Base-by-base conservation (phyloP, 2,797 vertebrate genomes). In the Cephalopachus bancanus region DNA sequence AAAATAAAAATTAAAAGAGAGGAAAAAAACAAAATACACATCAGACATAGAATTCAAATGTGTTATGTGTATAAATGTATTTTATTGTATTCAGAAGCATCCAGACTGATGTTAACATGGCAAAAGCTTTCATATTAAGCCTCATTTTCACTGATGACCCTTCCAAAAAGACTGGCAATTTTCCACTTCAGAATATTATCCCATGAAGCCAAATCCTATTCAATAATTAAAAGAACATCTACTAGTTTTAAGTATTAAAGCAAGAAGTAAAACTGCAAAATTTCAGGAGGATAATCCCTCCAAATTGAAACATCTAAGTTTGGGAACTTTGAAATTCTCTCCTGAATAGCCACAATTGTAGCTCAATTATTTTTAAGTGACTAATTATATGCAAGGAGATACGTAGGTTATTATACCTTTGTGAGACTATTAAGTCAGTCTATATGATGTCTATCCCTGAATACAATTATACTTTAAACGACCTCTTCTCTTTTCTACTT, bases 101-200 rank as follows among this genome's bases (percentile, higher is more conserved):
- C 95, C 75, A 85, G 24, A 17, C 24, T 90, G 22, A 81, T 81
- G 57, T 85, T 84, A 91, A 91, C 12, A 60, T 37, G 88, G 57
- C 81, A 95, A 83, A 93, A 67, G 62, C 67, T 88, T 95, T 93
- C 76, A 37, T 60, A 85, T 93, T 83, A 93, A 87, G 26, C 33
- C 53, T 95, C 30, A 76, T 86, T 96, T 94, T 94, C 87, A 95
- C 2, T 96, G 87, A 96, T 80, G 80, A 95, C 93, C 64, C 62
- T 90, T 94, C 64, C 26, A 89, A 75, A 3, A 92, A 96, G 49
- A 24, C 71, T 80, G 60, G 20, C n/a, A 12, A 93, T 85, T 96
- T 97, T 79, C 51, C 24, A 95, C 19, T 88, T 88, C 57, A 90
- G 49, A 92, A 64, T 69, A 65, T 83, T 87, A 83, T 83, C 26